A percentile compares a stretch with the other conserved stretches of the same genome.
These are phyloP conservation scores for Torymus auratus DNA, from an alignment of 2,888 invertebrate species.

Conservation along the genomic window DNA sequence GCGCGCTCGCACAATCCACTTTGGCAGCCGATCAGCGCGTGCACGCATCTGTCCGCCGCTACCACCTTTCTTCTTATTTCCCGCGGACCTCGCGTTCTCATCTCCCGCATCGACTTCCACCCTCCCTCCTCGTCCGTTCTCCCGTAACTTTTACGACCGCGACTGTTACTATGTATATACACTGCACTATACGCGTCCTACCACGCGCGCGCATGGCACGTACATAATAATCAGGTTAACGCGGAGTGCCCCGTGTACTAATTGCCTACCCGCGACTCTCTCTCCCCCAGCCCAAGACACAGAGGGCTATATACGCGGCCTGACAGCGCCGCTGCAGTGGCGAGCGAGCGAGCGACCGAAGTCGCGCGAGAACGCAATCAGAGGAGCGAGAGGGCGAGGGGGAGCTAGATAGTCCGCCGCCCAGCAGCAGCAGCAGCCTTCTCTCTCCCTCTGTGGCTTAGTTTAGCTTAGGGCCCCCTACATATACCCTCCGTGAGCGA, in stretches of 20 bases:
- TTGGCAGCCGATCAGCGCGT: too few species aligned
- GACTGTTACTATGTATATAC: too few species aligned
- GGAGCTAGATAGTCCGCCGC: slow-evolving; percentile 3
- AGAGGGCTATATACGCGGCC: neutral
- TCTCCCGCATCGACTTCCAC: too few species aligned
- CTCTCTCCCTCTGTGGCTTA: slow-evolving; percentile 66
- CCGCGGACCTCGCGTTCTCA: too few species aligned
- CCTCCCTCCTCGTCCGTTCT: too few species aligned
- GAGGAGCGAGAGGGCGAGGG: slow-evolving; percentile 53
- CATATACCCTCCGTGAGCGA: slow-evolving; percentile 36
- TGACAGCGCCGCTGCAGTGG: neutral
- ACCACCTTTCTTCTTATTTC: too few species aligned
- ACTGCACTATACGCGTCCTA: neutral
- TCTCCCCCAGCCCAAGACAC: neutral
- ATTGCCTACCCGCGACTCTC: slow-evolving; percentile 41
- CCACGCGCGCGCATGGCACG: slow-evolving; percentile 7
- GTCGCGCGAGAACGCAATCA: slow-evolving; percentile 19
- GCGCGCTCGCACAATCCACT: too few species aligned
- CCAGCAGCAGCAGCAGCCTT: slow-evolving; percentile 23
- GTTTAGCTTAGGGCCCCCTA: slow-evolving; percentile 68
- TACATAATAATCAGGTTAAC: slow-evolving; percentile 51
- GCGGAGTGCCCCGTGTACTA: slow-evolving; percentile 45
- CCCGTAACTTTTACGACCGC: too few species aligned
- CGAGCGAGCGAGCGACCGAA: slow-evolving; percentile 7
- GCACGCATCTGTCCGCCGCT: too few species aligned